phyloP scores from a whole-genome alignment of 2,888 invertebrate genomes.

The Mechanitis messenoides region DNA sequence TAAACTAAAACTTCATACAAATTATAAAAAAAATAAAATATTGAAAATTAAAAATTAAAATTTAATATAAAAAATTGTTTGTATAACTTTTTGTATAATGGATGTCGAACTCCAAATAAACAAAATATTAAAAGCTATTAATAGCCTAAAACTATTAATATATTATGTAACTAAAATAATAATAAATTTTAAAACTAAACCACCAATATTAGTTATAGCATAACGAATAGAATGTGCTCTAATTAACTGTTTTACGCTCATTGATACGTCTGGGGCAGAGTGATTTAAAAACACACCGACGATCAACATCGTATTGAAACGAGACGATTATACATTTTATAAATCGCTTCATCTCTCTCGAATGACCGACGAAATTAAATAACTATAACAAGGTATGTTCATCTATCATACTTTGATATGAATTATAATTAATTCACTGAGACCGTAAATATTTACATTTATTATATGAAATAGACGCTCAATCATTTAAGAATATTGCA shows the following conservation, averaged over 20 bases:
- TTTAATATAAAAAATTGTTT: no score
- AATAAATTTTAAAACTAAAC: slow-evolving; percentile 4
- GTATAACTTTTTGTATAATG: no score
- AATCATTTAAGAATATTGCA: no score
- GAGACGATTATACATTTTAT: slow-evolving; percentile 24
- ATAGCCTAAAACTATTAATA: background rate
- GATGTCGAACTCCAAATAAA: no score
- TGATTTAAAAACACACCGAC: slow-evolving; percentile 12
- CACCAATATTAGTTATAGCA: slow-evolving; percentile 9
- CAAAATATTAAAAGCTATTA: no score
- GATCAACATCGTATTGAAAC: slow-evolving; percentile 20
- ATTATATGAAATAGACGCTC: background rate
- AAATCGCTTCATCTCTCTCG: slow-evolving; percentile 23
- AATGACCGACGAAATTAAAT: slow-evolving; percentile 16
- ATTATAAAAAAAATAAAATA: no score
- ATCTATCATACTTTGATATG: slow-evolving; percentile 20
- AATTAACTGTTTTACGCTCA: slow-evolving; percentile 36
- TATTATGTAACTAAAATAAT: slow-evolving; percentile 4
- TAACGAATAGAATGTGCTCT: slow-evolving; percentile 19
- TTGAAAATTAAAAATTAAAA: no score
- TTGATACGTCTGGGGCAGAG: no score
- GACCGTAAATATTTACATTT: slow-evolving; percentile 14
- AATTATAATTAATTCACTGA: slow-evolving; percentile 17
- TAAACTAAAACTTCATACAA: no score
- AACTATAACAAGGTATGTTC: slow-evolving; percentile 17